These are phyloP conservation scores for Hydriomena furcata DNA, from an alignment of 2,888 invertebrate genomes.

Conservation along the genomic window DNA sequence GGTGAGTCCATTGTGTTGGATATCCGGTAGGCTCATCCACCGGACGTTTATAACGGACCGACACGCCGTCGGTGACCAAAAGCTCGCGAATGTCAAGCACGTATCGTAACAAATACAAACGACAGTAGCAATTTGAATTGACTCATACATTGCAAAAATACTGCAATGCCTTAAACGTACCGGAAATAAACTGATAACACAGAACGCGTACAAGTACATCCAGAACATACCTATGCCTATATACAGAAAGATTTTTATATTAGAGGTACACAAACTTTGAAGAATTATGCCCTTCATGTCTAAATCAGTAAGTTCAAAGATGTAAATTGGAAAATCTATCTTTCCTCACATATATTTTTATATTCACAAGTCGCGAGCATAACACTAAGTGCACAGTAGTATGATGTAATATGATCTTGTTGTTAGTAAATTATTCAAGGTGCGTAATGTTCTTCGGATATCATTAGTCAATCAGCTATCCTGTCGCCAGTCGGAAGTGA, in stretches of 20 bases:
- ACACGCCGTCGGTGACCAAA: conserved; percentile 47
- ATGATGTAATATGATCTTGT: conserved; percentile 26
- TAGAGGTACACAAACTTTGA: no score
- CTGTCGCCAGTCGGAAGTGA: conserved; percentile 49
- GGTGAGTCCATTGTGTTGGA: conserved; percentile 57
- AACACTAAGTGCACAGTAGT: no score
- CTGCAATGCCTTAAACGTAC: conserved; percentile 21
- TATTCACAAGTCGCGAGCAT: no score
- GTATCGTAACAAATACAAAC: conserved; percentile 33
- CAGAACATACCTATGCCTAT: no score
- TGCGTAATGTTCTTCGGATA: conserved; percentile 46
- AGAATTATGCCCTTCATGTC: no score
- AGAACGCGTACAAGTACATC: no score
- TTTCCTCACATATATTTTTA: no score
- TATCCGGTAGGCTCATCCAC: conserved; percentile 74
- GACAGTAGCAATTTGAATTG: conserved; percentile 31
- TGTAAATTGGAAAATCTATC: no score
- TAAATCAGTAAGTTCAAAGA: no score
- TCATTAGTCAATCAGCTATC: conserved; percentile 50
- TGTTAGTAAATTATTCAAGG: conserved; percentile 36
- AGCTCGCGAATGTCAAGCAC: conserved; percentile 46
- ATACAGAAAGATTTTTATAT: no score
- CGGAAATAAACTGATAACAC: conserved; percentile 20
- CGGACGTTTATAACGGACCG: conserved; percentile 67
- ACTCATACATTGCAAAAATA: conserved; percentile 30